phyloP scores from a whole-genome alignment of 2,888 invertebrate genomes.

The Trichogramma evanescens region DNA sequence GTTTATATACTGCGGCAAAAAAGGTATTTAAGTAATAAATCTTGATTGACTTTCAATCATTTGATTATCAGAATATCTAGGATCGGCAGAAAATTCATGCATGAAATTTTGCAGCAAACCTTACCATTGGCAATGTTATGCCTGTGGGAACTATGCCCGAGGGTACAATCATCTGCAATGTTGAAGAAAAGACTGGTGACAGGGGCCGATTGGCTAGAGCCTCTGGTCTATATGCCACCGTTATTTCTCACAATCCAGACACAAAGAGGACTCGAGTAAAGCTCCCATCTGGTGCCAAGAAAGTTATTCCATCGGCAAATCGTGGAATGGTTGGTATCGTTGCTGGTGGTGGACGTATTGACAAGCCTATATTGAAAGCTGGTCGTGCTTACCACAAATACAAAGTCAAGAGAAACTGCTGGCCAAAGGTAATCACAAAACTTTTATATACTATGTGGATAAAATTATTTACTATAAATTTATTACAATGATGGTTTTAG shows the following conservation, averaged over 20 bases:
- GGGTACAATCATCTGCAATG: constrained; percentile 97
- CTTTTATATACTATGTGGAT: background rate
- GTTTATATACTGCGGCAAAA: constrained; percentile 97
- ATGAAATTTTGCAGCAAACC: constrained; percentile 50
- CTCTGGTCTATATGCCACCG: constrained; percentile 98
- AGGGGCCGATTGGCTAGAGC: constrained; percentile 95
- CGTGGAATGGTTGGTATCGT: constrained; percentile 99
- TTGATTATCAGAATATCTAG: background rate
- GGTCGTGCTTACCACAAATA: constrained; percentile 99
- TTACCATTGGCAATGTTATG: constrained; percentile 91
- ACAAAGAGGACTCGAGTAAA: constrained; percentile 95
- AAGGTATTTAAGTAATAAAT: constrained; percentile 56
- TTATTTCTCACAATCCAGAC: constrained; percentile 98
- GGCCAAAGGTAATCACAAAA: constrained; percentile 73
- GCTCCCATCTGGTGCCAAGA: constrained; percentile 97
- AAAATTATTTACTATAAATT: background rate
- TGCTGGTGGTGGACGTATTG: constrained; percentile 98
- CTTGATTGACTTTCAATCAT: background rate
- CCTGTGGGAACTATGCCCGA: constrained; percentile 99
- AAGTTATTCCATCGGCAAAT: constrained; percentile 97
- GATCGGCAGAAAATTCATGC: no score
- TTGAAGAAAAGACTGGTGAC: constrained; percentile 99
- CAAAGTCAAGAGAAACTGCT: constrained; percentile 99
- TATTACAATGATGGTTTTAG: constrained; percentile 35
- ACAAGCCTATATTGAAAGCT: constrained; percentile 98